Base-by-base conservation (phyloP, 2,113 vertebrate genomes). In the Hystrix cristata region DNA sequence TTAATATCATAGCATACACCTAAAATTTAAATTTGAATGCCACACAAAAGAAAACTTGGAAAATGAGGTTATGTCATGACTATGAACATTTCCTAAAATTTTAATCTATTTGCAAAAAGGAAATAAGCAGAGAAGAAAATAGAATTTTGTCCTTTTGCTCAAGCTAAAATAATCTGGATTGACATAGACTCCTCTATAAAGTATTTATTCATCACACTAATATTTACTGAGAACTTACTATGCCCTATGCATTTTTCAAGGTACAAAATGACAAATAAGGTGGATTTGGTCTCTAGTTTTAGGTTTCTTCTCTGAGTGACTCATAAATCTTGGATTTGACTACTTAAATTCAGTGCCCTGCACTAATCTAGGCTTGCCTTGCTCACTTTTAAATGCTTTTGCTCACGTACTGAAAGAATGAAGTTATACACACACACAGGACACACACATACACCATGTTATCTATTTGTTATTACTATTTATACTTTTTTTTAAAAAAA, bases 21-120 rank as follows among this genome's bases (percentile, higher is more conserved):
- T 89, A 65, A 91, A 84, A 90, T 82, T 53, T 64, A 59, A 74
- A 95, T 85, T 34, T 90, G 38, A 87, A 87, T 81, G 12, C 12
- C 19, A 62, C 80, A 14, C 34, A 78, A 86, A 92, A 59, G 43
- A 96, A 94, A 94, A 80, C 64, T 7, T 38, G 18, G 86, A 81
- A 82, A 83, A 7, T 5, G 0, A 67, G 25, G 14, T 18, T 83
- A 5, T 29, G 13, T 65, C 23, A 62, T 55, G 21, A 6, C 11
- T 81, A 2, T 82, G 69, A 74, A 55, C 7, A 10, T 82, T 82
- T 71, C 18, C 18, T 55, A 34, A 51, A 79, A 15, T 82, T 85
- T 89, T 86, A 87, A 78, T 12, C 92, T 87, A 29, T 86, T 86
- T 92, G 10, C n/a, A 86, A 86, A 5, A 90, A 55, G 19, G 67